Percentiles rank a stretch among this genome's conserved stretches.
phyloP scores from a whole-genome alignment of 2,113 vertebrate genomes.

The Lathamus discolor region DNA sequence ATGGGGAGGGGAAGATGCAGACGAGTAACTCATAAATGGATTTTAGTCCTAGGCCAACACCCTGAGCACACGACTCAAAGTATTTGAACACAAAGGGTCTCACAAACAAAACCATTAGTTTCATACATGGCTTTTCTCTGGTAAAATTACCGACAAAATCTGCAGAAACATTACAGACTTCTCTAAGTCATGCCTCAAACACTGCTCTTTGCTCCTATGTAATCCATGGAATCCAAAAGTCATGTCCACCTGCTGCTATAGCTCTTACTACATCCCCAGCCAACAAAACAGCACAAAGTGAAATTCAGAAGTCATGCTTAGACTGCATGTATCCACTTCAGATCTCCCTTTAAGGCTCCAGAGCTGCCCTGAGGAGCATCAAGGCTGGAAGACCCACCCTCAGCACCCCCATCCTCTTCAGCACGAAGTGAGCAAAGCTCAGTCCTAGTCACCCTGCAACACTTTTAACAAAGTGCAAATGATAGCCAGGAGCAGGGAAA shows the following conservation, averaged over 20 bases:
- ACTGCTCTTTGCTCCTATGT: not conserved
- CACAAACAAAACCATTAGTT: not conserved
- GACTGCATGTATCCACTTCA: not conserved
- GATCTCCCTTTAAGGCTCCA: not conserved
- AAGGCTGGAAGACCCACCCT: not conserved
- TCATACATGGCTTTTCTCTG: not conserved
- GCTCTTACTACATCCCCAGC: not conserved
- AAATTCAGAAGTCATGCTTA: not conserved
- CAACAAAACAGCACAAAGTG: not conserved
- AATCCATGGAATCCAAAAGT: not conserved
- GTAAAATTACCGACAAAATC: not conserved
- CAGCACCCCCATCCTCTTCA: not conserved
- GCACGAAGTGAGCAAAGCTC: not conserved
- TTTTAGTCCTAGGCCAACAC: not conserved
- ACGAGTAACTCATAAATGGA: not conserved
- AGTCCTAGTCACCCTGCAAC: not conserved
- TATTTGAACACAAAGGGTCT: not conserved
- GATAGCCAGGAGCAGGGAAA: not conserved
- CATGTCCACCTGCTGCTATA: not conserved
- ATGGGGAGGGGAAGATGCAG: not conserved
- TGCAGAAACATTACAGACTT: not conserved
- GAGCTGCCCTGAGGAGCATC: not conserved
- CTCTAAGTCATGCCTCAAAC: not conserved
- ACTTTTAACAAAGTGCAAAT: not conserved
- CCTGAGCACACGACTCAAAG: not conserved